Base-by-base conservation (phyloP, 2,797 vertebrate species). In the Anabacerthia variegaticeps region DNA sequence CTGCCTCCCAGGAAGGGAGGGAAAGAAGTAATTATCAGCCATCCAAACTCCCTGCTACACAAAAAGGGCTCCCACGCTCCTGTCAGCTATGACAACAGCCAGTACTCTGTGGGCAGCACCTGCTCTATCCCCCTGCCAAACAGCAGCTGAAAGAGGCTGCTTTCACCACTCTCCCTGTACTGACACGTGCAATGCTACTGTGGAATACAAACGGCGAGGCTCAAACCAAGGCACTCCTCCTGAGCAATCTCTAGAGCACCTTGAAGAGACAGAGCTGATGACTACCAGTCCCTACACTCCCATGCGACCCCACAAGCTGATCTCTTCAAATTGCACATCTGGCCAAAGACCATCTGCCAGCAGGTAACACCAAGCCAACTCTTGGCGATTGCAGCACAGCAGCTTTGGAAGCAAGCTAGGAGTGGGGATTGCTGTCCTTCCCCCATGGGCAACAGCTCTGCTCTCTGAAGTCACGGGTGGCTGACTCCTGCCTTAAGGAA, bases 1-100 rank as follows among this genome's bases (percentile, higher is more conserved):
- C 89, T 79, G 83, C 83, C 44, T 93, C 85, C 85, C 65, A 37
- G 39, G n/a, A 32, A 83, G 62, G 51, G 72, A 94, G 62, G 59
- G 52, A 89, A 76, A 92, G 87, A 85, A 92, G 41, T 67, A 94
- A 95, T 95, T 96, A 95, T 61, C 84, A 94, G 58, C 84, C 86
- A 92, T 36, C n/a, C 68, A 46, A 95, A 84, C 71, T 92, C 44
- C 32, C 24, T 65, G 80, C 52, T 85, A 28, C 52, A 89, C 65
- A 84, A 89, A 89, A 79, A 93, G 49, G 49, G 44, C 93, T 94
- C 89, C 94, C 85, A 96, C 93, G 15, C 86, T 93, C 7, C 90
- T 91, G 71, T 92, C 90, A 95, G 46, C 83, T 14, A 8, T 85
- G 92, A 88, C 86, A 88, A 59, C 67, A 95, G 86, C 63, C 89